These are phyloP conservation scores for Forficula auricularia DNA, from an alignment of 1,140 invertebrate genomes.

Conservation along the genomic window DNA sequence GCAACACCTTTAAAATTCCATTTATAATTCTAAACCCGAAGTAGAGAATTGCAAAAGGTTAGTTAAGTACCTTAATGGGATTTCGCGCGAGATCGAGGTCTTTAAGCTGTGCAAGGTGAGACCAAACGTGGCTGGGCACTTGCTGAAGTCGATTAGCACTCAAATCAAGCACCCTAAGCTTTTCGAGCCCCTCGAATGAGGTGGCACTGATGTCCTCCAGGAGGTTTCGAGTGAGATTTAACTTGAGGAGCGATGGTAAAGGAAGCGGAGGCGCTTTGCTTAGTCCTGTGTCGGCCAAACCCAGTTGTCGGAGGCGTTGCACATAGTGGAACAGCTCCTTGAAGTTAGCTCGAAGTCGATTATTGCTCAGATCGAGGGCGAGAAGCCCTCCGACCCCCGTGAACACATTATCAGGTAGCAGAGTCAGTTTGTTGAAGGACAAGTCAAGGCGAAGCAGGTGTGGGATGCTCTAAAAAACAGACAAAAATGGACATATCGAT, in stretches of 20 bases:
- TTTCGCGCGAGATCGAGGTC: conserved; percentile 44
- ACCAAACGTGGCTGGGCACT: conserved; percentile 42
- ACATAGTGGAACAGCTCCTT: conserved; percentile 79
- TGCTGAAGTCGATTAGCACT: conserved; percentile 44
- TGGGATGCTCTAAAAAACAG: conserved; percentile 33
- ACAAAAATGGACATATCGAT: too few species aligned
- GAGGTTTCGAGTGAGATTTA: conserved; percentile 59
- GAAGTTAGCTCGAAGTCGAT: conserved; percentile 67
- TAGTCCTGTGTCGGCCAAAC: conserved; percentile 53
- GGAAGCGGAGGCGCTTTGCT: conserved; percentile 51
- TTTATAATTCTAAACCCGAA: too few species aligned
- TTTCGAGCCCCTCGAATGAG: conserved; percentile 40
- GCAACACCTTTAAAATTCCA: too few species aligned
- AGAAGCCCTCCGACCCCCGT: conserved; percentile 58
- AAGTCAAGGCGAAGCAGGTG: conserved; percentile 62
- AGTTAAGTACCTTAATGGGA: conserved; percentile 40
- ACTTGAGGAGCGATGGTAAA: conserved; percentile 45
- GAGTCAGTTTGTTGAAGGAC: conserved; percentile 60
- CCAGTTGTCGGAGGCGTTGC: conserved; percentile 56
- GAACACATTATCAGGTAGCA: conserved; percentile 76
- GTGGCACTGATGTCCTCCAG: conserved; percentile 40
- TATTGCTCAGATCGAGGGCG: conserved; percentile 60
- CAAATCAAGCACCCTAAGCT: conserved; percentile 43
- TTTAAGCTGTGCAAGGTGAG: conserved; percentile 36
- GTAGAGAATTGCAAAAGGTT: too few species aligned